Evolutionary conservation across 2,797 vertebrate genomes (phyloP), one percentile per base, ranked within the genome.

Genomic region (Cuniculus paca): DNA sequence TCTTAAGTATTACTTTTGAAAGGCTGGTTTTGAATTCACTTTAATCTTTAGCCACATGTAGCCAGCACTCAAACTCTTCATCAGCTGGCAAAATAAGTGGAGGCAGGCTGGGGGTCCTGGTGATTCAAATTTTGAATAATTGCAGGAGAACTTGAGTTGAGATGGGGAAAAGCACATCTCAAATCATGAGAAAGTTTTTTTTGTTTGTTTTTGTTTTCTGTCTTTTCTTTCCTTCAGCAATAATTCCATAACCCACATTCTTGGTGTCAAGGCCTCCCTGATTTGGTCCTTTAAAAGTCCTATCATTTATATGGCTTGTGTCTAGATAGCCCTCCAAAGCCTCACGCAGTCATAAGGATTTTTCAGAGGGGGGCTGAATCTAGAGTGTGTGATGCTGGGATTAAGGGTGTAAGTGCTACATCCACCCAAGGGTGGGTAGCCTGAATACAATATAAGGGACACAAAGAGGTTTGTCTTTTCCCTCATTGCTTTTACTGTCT

Each of bases 1-100:
- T 87, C 24, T 56, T 87, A 26, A 48, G 81, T 42, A 34, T n/a
- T n/a, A n/a, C 48, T 60, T 95, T 82, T 52, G 39, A 75, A 96
- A 93, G 74, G 81, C 36, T 20, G 39, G 78, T 26, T 88, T 63
- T 39, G 72, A 93, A 87, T 87, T 75, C 60, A 87, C 28, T 52
- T 88, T 52, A 94, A 31, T 22, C 22, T n/a, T 87, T 65, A 78
- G 77, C 42, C 50, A 28, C 68, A n/a, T 28, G 11, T 12, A 89
- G 24, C 86, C 42, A 36, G 8, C 39, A 72, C 31, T 78, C n/a
- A 90, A 65, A 70, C 17, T 14, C 26, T 75, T 79, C 90, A 88
- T 79, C 16, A 61, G 9, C 77, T 81, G 86, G 42, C 28, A 60
- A 54, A 58, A 61, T 77, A 45, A 45, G 52, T 5, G 19, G 7